phyloP scores from a whole-genome alignment of 1,140 invertebrate genomes.

The Dreissena rostriformis region DNA sequence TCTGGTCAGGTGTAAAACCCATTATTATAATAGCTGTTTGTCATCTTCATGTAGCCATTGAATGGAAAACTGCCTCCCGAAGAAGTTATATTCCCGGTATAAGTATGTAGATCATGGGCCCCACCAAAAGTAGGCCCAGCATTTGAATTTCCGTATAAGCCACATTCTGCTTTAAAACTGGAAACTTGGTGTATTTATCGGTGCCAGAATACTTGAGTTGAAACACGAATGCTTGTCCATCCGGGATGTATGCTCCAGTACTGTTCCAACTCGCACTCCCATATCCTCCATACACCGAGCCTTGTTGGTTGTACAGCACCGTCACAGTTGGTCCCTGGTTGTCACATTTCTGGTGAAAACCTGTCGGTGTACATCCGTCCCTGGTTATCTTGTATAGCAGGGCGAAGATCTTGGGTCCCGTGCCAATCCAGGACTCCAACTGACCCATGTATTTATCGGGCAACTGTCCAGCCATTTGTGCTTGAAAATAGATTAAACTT shows the following conservation, averaged over 20 bases:
- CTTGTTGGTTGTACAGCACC: constrained; percentile 43
- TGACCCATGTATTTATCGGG: not conserved
- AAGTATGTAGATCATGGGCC: constrained; percentile 29
- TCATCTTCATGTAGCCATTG: not conserved
- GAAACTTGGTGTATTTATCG: too few species aligned
- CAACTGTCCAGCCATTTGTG: constrained; percentile 12
- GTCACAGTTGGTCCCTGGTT: constrained; percentile 56
- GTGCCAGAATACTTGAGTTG: too few species aligned
- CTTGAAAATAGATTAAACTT: not conserved
- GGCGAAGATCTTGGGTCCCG: constrained; percentile 18
- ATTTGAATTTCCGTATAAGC: not conserved
- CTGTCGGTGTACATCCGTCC: constrained; percentile 35
- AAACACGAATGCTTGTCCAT: too few species aligned
- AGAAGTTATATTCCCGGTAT: not conserved
- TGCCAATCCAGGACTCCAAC: constrained; percentile 26
- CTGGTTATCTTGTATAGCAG: constrained; percentile 52
- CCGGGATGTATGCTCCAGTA: too few species aligned
- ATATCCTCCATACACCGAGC: constrained; percentile 57
- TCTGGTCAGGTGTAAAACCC: not conserved
- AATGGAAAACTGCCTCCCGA: not conserved
- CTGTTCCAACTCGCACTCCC: constrained; percentile 27
- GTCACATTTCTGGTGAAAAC: constrained; percentile 53
- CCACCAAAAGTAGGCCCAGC: constrained; percentile 45
- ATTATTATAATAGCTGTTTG: constrained; percentile 6
- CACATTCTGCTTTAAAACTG: not conserved